Evolutionary conservation across 2,888 invertebrate species (phyloP), one percentile per base, ranked within the genome.

Genomic region (Halictus ligatus): DNA sequence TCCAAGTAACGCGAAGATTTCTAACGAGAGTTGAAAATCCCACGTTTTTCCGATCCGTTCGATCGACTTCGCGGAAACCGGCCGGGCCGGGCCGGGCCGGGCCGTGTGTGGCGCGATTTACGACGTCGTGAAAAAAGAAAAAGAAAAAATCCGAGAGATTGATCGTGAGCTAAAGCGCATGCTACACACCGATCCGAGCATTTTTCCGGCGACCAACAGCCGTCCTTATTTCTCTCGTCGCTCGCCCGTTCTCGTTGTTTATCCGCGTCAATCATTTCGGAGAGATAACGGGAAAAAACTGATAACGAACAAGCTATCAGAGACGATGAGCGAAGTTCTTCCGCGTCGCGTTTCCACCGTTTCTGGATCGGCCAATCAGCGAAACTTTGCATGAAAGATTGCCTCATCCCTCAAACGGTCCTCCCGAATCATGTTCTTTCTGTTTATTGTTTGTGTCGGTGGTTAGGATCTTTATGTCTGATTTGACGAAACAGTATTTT

Each of bases 281-380:
- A 90, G 71, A 64, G 85, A 72, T 48, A 72, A 48, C 48, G 46
- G 21, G 71, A 69, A 80, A 69, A 81, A 88, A 84, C 75, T 80
- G 88, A 86, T 88, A 88, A 88, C 82, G 79, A 80, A 77, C 75
- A 86, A 78, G 77, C 86, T 83, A 82, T 84, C 75, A 69, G 71
- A 64, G 72, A 78, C 72, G 75, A 83, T 29, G 58, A 29, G 40
- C 64, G 72, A 76, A 82, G 75, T 79, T 64, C 54, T 60, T 58
- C 21, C 75, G 2, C 29, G 46, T 58, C 40, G 4, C 43, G 25
- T 48, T 64, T 58, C 46, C 46, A 2, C n/a, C 18, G 25, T 48
- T 25, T 7, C 29, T 40, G 21, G 40, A 10, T 21, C 12, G 69
- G 12, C 5, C 21, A 40, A 69, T n/a, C 40, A 69, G 8, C 21